Base-by-base conservation (phyloP, 2,797 vertebrate species). In the Anolis apletophallus region DNA sequence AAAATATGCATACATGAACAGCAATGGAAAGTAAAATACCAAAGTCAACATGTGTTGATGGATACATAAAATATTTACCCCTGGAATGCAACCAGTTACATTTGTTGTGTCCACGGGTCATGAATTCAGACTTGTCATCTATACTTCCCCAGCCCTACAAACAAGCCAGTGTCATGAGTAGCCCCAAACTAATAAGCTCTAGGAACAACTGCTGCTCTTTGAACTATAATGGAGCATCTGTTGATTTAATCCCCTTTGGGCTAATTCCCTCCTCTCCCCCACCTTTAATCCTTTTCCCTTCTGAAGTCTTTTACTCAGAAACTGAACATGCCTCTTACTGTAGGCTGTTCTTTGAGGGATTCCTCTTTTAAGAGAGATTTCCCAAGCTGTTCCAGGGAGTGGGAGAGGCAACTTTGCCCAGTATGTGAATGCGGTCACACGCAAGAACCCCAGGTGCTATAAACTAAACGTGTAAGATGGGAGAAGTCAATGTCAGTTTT, bases 201-300 rank as follows among this genome's bases (percentile, higher is more conserved):
- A 90, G 87, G 89, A 94, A 90, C 87, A 94, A 88, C 85, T 90
- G 69, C 85, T 86, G 90, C 89, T 86, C 93, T 95, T 92, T 95
- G 93, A 95, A 95, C 85, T 93, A 91, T 83, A 91, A 89, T 91
- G 85, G 87, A 93, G 90, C 91, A 94, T 94, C 90, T 95, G 93
- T 92, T 94, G 92, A 92, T 78, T 73, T 90, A 94, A 91, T 94
- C 78, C 93, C 93, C 93, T 3, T 1, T 89, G 82, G 91, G 92
- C 91, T 74, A 93, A 86, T 83, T 93, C 89, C 77, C 92, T 88
- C 54, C 88, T 50, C 32, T 85, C 88, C 73, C 59, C 72, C 57
- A 34, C 90, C 52, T 91, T 81, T 91, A 94, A 93, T 93, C 85
- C 89, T 68, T 87, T 92, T 83, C 61, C 69, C 81, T 88, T 93